Percentiles rank a stretch among this genome's conserved stretches.
Evolutionary conservation across 1,140 invertebrate genomes (phyloP).

Genomic region (Anastatus disparis): DNA sequence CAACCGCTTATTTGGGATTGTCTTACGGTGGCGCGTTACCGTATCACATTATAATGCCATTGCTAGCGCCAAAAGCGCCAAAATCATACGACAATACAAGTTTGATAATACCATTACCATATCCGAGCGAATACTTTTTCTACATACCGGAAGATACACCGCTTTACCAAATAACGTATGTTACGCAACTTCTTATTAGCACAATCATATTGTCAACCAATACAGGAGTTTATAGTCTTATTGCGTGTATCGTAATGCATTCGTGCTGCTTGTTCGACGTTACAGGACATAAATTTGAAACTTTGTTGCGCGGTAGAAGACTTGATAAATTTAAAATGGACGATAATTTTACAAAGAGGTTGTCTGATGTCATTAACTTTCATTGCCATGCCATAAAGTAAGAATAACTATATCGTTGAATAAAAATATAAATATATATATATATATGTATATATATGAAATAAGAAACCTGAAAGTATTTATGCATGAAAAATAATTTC

Average conservation of each 20-base stretch:
- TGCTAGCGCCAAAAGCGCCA: conserved; percentile 51
- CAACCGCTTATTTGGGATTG: conserved; percentile 53
- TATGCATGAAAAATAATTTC: too few species aligned
- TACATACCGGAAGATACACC: conserved; percentile 56
- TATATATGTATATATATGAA: not conserved
- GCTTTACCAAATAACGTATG: conserved; percentile 55
- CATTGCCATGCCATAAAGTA: conserved; percentile 55
- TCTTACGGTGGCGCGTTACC: conserved; percentile 59
- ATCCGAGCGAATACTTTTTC: conserved; percentile 58
- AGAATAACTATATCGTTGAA: not conserved
- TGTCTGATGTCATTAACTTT: conserved; percentile 45
- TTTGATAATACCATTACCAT: conserved; percentile 59
- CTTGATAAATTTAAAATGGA: not conserved
- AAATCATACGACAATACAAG: conserved; percentile 51
- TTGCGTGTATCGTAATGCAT: conserved; percentile 55
- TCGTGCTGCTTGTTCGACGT: conserved; percentile 57
- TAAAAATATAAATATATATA: not conserved
- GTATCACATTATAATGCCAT: conserved; percentile 59
- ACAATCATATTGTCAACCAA: conserved; percentile 58
- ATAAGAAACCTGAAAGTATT: too few species aligned
- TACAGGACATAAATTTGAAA: conserved; percentile 24
- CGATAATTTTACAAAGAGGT: not conserved
- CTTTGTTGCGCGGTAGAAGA: not conserved
- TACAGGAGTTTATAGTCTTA: conserved; percentile 58
- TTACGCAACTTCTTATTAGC: conserved; percentile 59